Percentiles rank a stretch among this genome's conserved stretches.
Conservation (phyloP, 1,140 invertebrate genomes). For the Cotesia chilonis region DNA sequence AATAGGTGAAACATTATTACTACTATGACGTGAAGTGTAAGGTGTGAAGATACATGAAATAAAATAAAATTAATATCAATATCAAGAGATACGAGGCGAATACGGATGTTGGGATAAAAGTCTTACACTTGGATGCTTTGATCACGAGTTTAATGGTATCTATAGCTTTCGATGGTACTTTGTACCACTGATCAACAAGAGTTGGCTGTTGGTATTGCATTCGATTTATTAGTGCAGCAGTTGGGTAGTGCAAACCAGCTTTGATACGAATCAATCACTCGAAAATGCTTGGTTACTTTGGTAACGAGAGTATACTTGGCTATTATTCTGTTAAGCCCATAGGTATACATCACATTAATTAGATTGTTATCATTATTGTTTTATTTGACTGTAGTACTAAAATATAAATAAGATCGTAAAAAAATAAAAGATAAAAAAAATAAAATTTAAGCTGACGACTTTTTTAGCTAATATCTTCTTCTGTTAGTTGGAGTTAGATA, state of each 20-base stretch:
- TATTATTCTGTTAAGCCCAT: slow-evolving; percentile 50
- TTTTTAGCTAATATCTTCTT: too few species aligned
- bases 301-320: slow-evolving; percentile 56
- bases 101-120: slow-evolving; percentile 2
- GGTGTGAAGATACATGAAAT: neutral
- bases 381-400: too few species aligned
- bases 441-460: too few species aligned
- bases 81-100: neutral
- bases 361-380: neutral
- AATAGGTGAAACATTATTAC: neutral
- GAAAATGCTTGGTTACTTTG: slow-evolving; percentile 55
- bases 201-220: slow-evolving; percentile 3
- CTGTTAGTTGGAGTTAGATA: too few species aligned
- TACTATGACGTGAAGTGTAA: slow-evolving; percentile 4
- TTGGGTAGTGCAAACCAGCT: slow-evolving; percentile 11
- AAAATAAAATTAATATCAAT: neutral
- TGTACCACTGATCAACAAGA: slow-evolving; percentile 20
- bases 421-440: too few species aligned
- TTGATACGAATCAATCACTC: slow-evolving; percentile 33
- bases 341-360: neutral
- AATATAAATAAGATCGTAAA: too few species aligned
- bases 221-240: too few species aligned
- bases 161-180: neutral
- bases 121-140: neutral
- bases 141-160: slow-evolving; percentile 11